phyloP scores from a whole-genome alignment of 2,888 invertebrate genomes.

The Sicus ferrugineus region DNA sequence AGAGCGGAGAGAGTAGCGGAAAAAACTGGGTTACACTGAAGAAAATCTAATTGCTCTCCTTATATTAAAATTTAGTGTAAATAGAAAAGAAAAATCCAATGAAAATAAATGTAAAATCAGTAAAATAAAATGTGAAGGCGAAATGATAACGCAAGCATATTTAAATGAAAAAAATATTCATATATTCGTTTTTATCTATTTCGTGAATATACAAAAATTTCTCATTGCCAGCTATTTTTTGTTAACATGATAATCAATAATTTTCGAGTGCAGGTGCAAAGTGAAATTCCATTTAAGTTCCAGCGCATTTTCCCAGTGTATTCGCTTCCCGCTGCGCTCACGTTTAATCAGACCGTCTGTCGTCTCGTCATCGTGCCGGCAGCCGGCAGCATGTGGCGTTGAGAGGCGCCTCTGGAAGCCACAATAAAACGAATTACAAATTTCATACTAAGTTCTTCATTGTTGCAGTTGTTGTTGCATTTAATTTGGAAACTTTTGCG shows the following conservation, averaged over 20 bases:
- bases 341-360: not conserved
- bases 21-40: not conserved
- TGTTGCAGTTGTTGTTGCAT: constrained; percentile 12
- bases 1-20: not conserved
- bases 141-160: too few relatives aligned
- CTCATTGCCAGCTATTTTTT: too few relatives aligned
- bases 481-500: constrained; percentile 32
- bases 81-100: not conserved
- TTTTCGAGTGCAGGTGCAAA: too few relatives aligned
- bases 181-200: too few relatives aligned
- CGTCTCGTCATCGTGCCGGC: not conserved
- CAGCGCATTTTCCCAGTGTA: too few relatives aligned
- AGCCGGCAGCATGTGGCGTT: constrained; percentile 23
- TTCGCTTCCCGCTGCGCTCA: not conserved
- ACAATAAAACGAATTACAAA: constrained; percentile 30
- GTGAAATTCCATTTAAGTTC: too few relatives aligned
- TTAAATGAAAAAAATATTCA: too few relatives aligned
- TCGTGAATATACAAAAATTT: too few relatives aligned
- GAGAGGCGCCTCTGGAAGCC: constrained; percentile 19
- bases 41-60: too few relatives aligned
- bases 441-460: constrained; percentile 4
- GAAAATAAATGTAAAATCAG: constrained; percentile 1
- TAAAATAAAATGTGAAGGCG: not conserved
- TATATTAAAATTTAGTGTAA: not conserved
- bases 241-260: too few relatives aligned